These are phyloP conservation scores for Drosophila guanche DNA, from an alignment of 1,140 invertebrate genomes.

Conservation along the genomic window DNA sequence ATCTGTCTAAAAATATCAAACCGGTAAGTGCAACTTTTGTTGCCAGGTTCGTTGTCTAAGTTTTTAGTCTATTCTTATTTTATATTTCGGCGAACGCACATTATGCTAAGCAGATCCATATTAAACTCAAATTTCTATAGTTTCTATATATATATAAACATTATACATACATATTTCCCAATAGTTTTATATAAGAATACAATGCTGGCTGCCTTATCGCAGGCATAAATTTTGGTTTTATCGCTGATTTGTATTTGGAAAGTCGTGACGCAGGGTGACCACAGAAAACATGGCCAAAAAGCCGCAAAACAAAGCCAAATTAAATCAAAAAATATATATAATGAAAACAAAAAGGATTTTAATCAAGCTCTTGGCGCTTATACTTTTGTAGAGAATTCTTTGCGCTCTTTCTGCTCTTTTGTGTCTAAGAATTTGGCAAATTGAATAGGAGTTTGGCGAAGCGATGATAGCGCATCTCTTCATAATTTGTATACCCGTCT, in stretches of 20 bases:
- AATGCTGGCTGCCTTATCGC: conserved; percentile 47
- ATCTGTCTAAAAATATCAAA: conserved; percentile 43
- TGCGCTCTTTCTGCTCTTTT: conserved; percentile 19
- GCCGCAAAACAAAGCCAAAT: conserved; percentile 32
- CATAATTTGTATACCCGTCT: neutral
- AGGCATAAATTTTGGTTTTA: conserved; percentile 69
- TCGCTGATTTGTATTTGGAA: conserved; percentile 56
- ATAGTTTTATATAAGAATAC: conserved; percentile 48
- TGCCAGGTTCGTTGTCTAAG: conserved; percentile 61
- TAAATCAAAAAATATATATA: conserved; percentile 8
- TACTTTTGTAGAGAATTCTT: conserved; percentile 9
- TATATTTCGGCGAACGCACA: conserved; percentile 34
- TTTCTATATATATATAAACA: conserved; percentile 48
- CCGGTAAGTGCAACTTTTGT: conserved; percentile 72
- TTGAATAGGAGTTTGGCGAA: conserved; percentile 23
- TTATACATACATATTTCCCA: conserved; percentile 25
- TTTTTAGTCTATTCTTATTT: conserved; percentile 52
- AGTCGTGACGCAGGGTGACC: conserved; percentile 38
- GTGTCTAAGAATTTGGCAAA: conserved; percentile 19
- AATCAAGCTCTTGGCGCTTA: neutral
- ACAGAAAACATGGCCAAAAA: conserved; percentile 27
- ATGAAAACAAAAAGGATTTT: conserved; percentile 29
- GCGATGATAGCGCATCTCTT: conserved; percentile 17
- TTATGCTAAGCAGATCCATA: conserved; percentile 53
- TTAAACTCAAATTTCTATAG: conserved; percentile 48